Evolutionary conservation across 1,140 invertebrate species (phyloP), one percentile per base, ranked within the genome.

Genomic region (Micrasema minimum): DNA sequence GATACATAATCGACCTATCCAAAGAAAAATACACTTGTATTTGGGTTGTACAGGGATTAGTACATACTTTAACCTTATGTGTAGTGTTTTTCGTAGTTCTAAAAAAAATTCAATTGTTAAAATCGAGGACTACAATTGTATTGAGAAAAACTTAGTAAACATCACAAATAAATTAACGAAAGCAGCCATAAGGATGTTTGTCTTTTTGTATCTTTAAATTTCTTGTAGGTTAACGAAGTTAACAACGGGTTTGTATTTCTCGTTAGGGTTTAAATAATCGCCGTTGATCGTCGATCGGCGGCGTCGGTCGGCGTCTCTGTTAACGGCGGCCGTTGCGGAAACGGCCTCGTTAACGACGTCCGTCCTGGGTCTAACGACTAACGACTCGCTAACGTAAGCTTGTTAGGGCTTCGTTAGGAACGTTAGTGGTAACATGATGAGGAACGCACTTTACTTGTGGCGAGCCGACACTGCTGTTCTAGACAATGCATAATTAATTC

Each of bases 301-400:
- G 50, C 22, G 50, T 45, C 43, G 16, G 10, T 20, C 46, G 46
- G 46, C 46, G 46, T 16, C 51, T 55, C 51, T n/a, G 51, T 55
- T 61, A 61, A 61, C 57, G 57, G 37, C 18, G 53, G 18, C 23
- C 14, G 61, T 65, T 26, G 14, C 64, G 31, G 45, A 41, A 18
- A 37, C 35, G 64, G 48, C 18, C 26, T 26, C 31, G 48, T 16
- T 66, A 66, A 66, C 45, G 61, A 43, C 61, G 45, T 23, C 57
- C 57, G 31, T 61, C 57, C 55, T 38, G 38, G 50, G 22, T 18
- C 50, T 67, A 55, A 53, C 65, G 37, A 31, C 50, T 67, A 67
- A 67, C 66, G 66, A 67, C 20, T 14, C 51, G 22, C 51, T 67
- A 67, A 67, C 66, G 61, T 23, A 51, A 66, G 45, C 45, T 38